Conservation (phyloP, 2,113 vertebrate species). For the Odontesthes bonariensis region DNA sequence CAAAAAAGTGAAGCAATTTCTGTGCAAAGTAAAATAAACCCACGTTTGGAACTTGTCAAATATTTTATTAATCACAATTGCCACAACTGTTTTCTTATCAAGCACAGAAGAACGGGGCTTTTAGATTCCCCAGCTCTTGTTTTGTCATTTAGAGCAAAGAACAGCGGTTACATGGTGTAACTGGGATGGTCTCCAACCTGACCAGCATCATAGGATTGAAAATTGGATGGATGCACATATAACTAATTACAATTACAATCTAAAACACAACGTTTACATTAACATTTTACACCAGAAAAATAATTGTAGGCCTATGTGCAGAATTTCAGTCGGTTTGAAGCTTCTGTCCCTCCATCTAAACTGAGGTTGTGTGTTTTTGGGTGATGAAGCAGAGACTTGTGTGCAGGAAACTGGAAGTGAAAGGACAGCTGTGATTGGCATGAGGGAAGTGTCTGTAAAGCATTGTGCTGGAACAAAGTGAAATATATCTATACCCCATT, state of each 20-base stretch:
- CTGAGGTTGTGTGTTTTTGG: conserved; percentile 3
- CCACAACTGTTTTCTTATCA: neutral
- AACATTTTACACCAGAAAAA: no score
- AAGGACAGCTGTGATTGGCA: neutral
- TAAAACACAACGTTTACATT: no score
- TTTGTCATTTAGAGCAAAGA: neutral
- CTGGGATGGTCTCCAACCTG: neutral
- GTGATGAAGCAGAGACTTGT: conserved; percentile 18
- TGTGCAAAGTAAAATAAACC: neutral
- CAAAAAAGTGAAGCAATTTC: conserved; percentile 12
- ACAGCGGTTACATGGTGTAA: neutral
- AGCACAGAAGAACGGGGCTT: neutral
- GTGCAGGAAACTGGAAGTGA: conserved; percentile 45
- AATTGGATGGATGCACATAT: no score
- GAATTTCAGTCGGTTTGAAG: no score
- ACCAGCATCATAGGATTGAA: neutral
- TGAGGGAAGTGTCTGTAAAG: no score
- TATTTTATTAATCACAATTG: neutral
- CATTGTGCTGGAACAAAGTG: no score
- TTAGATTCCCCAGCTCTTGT: neutral
- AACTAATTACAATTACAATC: no score
- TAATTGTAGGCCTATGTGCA: no score
- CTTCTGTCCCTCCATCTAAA: neutral
- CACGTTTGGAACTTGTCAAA: neutral
- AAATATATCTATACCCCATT: no score